phyloP scores from a whole-genome alignment of 2,113 vertebrate species.

The Alethe diademata region DNA sequence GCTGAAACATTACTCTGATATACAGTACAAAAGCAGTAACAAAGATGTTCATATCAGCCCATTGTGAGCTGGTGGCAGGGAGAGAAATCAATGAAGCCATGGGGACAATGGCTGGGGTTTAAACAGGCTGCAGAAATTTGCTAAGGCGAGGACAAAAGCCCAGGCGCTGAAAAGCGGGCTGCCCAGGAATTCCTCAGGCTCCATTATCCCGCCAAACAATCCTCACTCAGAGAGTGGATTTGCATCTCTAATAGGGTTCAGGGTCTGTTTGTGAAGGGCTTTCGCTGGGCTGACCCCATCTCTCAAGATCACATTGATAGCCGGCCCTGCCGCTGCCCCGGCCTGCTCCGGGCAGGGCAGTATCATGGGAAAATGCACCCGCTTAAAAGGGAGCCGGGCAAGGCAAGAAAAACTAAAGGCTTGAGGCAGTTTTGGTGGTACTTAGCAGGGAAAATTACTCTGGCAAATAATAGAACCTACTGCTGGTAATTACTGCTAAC shows the following conservation, averaged over 20 bases:
- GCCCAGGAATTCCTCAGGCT: slow-evolving; percentile 79
- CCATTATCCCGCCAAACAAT: slow-evolving; percentile 85
- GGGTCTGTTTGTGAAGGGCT: slow-evolving; percentile 87
- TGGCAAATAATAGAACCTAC: slow-evolving; percentile 84
- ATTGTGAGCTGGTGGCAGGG: slow-evolving; percentile 90
- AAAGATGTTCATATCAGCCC: slow-evolving; percentile 90
- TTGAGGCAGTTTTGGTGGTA: slow-evolving; percentile 83
- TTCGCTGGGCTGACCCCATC: slow-evolving; percentile 84
- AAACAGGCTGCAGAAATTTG: slow-evolving; percentile 87
- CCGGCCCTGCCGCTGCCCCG: slow-evolving; percentile 68
- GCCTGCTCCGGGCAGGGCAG: slow-evolving; percentile 68
- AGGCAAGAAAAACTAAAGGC: slow-evolving; percentile 80
- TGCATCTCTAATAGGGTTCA: slow-evolving; percentile 93
- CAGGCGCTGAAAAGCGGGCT: slow-evolving; percentile 70
- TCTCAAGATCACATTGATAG: slow-evolving; percentile 83
- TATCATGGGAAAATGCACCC: slow-evolving; percentile 88
- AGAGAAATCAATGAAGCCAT: slow-evolving; percentile 84
- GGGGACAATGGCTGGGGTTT: slow-evolving; percentile 85
- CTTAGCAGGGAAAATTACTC: slow-evolving; percentile 91
- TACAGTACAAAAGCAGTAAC: slow-evolving; percentile 90
- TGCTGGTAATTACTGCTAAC: slow-evolving; percentile 89
- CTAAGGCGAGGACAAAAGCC: slow-evolving; percentile 81
- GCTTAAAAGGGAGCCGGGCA: slow-evolving; percentile 77
- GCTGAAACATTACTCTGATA: slow-evolving; percentile 86
- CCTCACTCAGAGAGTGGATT: slow-evolving; percentile 90